Percentiles rank a stretch among this genome's conserved stretches.
Evolutionary conservation across 2,888 invertebrate genomes (phyloP).

Genomic region (Drosophila stalkeri): DNA sequence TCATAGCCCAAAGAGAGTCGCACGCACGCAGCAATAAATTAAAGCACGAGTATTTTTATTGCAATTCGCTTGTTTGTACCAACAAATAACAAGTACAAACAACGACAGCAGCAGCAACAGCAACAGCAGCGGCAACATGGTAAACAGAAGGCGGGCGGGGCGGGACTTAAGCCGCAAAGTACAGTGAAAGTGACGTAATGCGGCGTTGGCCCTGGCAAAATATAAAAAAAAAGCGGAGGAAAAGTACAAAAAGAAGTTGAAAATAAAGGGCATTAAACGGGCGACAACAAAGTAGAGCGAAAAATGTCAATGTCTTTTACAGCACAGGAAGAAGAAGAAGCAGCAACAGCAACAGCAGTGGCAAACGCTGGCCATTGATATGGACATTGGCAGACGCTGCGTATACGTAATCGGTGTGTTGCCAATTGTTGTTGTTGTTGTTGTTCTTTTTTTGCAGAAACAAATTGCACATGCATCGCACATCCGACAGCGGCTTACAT

Average conservation of each 20-base stretch:
- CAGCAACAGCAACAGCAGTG: conserved; percentile 14
- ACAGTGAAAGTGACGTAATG: conserved; percentile 75
- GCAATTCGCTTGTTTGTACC: conserved; percentile 66
- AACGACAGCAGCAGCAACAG: conserved; percentile 23
- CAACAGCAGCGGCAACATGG: conserved; percentile 26
- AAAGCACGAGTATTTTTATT: conserved; percentile 67
- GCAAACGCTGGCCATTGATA: conserved; percentile 46
- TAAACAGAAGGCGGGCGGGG: neutral
- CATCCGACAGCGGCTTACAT: conserved; percentile 38
- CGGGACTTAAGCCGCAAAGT: conserved; percentile 62
- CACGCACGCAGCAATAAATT: conserved; percentile 66
- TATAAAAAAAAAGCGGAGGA: neutral
- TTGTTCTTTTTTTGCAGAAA: conserved; percentile 25
- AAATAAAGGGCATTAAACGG: conserved; percentile 65
- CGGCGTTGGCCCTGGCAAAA: conserved; percentile 34
- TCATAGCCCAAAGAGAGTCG: conserved; percentile 57
- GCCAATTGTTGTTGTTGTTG: conserved; percentile 4
- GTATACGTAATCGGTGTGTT: conserved; percentile 41
- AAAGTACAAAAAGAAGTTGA: conserved; percentile 24
- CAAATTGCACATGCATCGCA: conserved; percentile 56
- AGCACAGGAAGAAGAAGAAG: conserved; percentile 36
- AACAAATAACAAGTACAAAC: conserved; percentile 64
- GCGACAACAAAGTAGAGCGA: conserved; percentile 57
- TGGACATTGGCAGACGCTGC: conserved; percentile 36
- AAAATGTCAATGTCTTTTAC: conserved; percentile 64